Evolutionary conservation across 1,140 invertebrate genomes (phyloP).

Genomic region (Plutomurus gul): DNA sequence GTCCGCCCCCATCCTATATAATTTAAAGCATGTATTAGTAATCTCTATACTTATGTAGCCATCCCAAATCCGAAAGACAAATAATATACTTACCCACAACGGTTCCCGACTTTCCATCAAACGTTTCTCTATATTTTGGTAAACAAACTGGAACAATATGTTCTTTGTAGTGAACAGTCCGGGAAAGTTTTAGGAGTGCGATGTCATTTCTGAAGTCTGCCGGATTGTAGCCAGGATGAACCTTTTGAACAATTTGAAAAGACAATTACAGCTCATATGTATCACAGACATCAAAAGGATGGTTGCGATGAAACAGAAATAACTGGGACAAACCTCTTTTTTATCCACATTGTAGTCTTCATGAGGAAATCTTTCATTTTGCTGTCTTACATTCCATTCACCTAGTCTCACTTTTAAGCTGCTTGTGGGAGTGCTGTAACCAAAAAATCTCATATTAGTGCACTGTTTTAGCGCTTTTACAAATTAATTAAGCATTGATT

Average conservation of each 20-base stretch:
- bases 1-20: slow-evolving; percentile 64
- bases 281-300: too few relatives aligned
- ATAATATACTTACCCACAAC: slow-evolving; percentile 89
- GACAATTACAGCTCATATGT: too few relatives aligned
- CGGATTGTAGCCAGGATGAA: slow-evolving; percentile 83
- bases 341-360: slow-evolving; percentile 86
- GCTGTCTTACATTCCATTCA: slow-evolving; percentile 86
- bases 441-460: background rate
- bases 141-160: slow-evolving; percentile 87
- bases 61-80: too few relatives aligned
- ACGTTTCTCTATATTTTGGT: slow-evolving; percentile 72
- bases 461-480: background rate
- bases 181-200: slow-evolving; percentile 78
- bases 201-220: slow-evolving; percentile 88
- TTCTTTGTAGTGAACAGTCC: slow-evolving; percentile 73
- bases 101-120: slow-evolving; percentile 80
- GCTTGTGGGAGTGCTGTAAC: slow-evolving; percentile 72
- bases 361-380: slow-evolving; percentile 77
- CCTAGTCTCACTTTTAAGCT: slow-evolving; percentile 84
- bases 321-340: slow-evolving; percentile 70
- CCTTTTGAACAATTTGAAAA: slow-evolving; percentile 56
- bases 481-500: background rate
- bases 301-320: background rate
- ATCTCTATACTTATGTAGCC: too few relatives aligned
- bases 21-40: too few relatives aligned